A percentile compares a stretch with the other conserved stretches of the same genome.
Evolutionary conservation across 2,888 invertebrate species (phyloP).

Genomic region (Drosophila anceps): DNA sequence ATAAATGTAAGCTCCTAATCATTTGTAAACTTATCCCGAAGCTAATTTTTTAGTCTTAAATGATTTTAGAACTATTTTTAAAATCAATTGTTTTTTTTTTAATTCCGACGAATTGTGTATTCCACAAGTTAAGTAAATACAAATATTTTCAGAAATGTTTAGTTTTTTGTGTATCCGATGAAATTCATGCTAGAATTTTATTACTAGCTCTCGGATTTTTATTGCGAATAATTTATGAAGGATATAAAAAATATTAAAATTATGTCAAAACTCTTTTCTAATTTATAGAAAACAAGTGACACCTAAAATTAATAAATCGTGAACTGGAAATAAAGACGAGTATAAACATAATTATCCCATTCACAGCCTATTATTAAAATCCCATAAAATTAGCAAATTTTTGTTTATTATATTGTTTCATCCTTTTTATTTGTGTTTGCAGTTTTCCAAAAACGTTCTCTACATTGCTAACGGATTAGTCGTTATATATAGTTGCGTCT

Average conservation of each 20-base stretch:
- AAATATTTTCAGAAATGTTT: constrained; percentile 8
- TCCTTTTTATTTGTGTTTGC: constrained; percentile 53
- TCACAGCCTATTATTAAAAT: background rate
- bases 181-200: background rate
- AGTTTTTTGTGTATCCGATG: background rate
- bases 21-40: constrained; percentile 8
- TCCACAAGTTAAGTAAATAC: constrained; percentile 32
- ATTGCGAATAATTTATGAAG: background rate
- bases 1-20: constrained; percentile 16
- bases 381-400: constrained; percentile 20
- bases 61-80: constrained; percentile 8
- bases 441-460: constrained; percentile 69
- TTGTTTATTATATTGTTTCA: constrained; percentile 54
- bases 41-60: constrained; percentile 21
- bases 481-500: constrained; percentile 46
- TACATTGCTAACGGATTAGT: constrained; percentile 68
- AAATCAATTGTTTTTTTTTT: constrained; percentile 21
- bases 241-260: background rate
- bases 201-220: background rate
- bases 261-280: background rate
- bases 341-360: background rate
- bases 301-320: background rate
- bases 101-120: constrained; percentile 19
- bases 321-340: background rate
- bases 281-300: background rate